phyloP scores from a whole-genome alignment of 2,888 invertebrate genomes.

The Caenorhabditis doughertyi region DNA sequence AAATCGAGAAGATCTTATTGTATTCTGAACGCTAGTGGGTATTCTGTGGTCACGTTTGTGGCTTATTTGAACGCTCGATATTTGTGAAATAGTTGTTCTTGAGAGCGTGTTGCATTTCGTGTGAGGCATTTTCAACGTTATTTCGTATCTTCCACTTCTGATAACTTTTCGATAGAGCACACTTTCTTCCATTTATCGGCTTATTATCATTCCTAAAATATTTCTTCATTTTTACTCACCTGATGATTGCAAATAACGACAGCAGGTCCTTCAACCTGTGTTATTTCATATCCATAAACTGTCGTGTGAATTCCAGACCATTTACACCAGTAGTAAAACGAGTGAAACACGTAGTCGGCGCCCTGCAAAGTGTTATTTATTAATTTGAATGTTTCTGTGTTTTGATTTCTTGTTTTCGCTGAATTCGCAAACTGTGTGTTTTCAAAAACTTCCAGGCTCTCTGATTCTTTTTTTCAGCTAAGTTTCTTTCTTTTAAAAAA shows the following conservation, averaged over 20 bases:
- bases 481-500: too few species aligned
- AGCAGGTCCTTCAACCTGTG: conserved; percentile 63
- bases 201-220: background rate
- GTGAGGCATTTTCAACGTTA: too few species aligned
- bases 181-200: too few species aligned
- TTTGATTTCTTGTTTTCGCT: background rate
- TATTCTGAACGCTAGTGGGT: too few species aligned
- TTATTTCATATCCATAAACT: conserved; percentile 57
- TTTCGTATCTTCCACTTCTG: too few species aligned
- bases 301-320: conserved; percentile 73
- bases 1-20: too few species aligned
- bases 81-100: too few species aligned
- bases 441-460: background rate
- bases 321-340: conserved; percentile 68
- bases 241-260: conserved; percentile 75
- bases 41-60: too few species aligned
- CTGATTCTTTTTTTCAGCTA: too few species aligned
- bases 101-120: too few species aligned
- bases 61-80: too few species aligned
- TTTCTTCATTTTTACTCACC: conserved; percentile 45
- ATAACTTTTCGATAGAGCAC: background rate
- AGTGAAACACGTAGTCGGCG: conserved; percentile 69
- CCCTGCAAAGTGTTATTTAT: conserved; percentile 64
- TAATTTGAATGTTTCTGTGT: background rate
- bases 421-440: background rate